Evolutionary conservation across 2,797 vertebrate genomes (phyloP).

Genomic region (Sebastes nivosus): DNA sequence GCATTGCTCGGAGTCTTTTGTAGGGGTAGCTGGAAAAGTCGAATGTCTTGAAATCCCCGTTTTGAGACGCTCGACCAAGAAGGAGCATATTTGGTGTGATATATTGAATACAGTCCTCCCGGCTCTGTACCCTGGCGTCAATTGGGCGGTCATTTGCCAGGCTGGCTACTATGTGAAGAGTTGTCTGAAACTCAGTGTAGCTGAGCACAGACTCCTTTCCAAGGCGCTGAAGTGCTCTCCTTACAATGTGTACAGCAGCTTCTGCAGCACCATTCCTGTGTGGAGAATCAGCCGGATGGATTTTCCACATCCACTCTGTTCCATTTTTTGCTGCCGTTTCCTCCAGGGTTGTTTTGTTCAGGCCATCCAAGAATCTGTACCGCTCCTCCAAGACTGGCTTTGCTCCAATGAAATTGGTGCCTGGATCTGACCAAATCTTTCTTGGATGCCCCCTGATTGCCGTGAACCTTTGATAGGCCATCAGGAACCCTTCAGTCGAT

Average conservation of each 20-base stretch:
- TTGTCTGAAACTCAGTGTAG: background rate
- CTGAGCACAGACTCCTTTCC: background rate
- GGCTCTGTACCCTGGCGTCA: slow-evolving; percentile 24
- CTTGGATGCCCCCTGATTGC: too few species aligned
- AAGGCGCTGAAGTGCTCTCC: background rate
- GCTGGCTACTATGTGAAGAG: too few species aligned
- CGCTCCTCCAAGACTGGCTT: background rate
- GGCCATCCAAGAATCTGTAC: background rate
- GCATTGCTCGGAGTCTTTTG: too few species aligned
- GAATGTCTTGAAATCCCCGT: too few species aligned
- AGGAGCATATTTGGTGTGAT: slow-evolving; percentile 8
- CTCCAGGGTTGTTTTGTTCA: too few species aligned
- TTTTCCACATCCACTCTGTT: too few species aligned
- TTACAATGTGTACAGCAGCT: background rate
- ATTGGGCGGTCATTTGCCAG: slow-evolving; percentile 12
- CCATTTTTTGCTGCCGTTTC: too few species aligned
- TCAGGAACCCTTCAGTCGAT: too few species aligned
- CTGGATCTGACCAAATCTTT: background rate
- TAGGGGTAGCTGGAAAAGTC: too few species aligned
- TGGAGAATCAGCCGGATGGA: slow-evolving; percentile 3
- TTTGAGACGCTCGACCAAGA: too few species aligned
- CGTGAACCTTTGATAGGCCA: too few species aligned
- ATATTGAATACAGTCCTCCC: slow-evolving; percentile 25
- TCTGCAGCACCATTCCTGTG: slow-evolving; percentile 32
- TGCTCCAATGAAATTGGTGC: slow-evolving; percentile 14